Evolutionary conservation across 2,797 vertebrate genomes (phyloP), one percentile per base, ranked within the genome.

Genomic region (Scleropages formosus): DNA sequence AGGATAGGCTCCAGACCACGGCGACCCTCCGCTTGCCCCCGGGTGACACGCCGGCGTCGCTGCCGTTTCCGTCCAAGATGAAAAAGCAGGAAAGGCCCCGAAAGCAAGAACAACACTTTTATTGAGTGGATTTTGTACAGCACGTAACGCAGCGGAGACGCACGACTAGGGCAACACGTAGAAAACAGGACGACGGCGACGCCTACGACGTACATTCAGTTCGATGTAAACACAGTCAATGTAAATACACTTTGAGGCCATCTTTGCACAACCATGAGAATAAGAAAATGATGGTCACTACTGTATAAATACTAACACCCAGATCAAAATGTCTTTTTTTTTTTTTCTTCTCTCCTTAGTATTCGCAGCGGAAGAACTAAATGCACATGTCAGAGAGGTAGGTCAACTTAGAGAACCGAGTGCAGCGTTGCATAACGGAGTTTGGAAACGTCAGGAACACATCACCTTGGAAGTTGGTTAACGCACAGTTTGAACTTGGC

Each of bases 361-460:
- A 2, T 63, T 65, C 46, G 75, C 44, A 77, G 47, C 16, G 61
- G 76, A 75, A 74, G 75, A 79, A 77, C 72, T 71, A 75, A 73
- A 77, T 74, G 72, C 73, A 70, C 60, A n/a, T 77, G 53, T 75
- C 62, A 75, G 59, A 76, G 78, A 80, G 78, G 78, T 80, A 80
- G 78, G 67, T 77, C 62, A 63, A 53, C 69, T 8, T 74, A 26
- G 11, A 61, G 59, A 56, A 72, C 72, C 60, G 24, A 74, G 72
- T 77, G 75, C 75, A 71, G 68, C 11, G 60, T 46, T 64, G 65
- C 70, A 39, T 61, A 61, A 11, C 53, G 53, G 67, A 68, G 39
- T 67, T 72, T 64, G 66, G 16, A 66, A 65, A 77, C 59, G 70
- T 58, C 75, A 73, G 75, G 49, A 65, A 72, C 27, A 58, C 27